Percentiles rank a stretch among this genome's conserved stretches.
Conservation (phyloP, 2,797 vertebrate species). For the Enteromius paludinosus region DNA sequence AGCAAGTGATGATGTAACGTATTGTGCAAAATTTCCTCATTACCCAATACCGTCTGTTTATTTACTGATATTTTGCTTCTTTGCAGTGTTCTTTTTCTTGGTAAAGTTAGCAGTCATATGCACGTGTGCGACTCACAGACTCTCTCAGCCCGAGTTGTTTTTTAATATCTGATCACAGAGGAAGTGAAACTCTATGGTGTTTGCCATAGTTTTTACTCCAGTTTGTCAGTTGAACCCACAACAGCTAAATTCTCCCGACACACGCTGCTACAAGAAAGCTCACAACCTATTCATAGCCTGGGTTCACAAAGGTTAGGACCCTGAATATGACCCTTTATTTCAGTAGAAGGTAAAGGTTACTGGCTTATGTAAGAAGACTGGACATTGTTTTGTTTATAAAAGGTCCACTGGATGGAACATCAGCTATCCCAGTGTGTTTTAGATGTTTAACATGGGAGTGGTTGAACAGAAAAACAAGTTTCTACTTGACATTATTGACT, state of each 20-base stretch:
- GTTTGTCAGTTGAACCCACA: slow-evolving; percentile 30
- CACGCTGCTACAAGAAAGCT: slow-evolving; percentile 13
- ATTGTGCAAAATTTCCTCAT: slow-evolving; percentile 21
- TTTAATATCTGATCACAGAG: slow-evolving; percentile 63
- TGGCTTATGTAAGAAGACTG: slow-evolving; percentile 1
- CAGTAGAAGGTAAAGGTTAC: not conserved
- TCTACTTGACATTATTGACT: not conserved
- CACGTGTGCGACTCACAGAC: slow-evolving; percentile 23
- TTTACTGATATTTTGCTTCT: not conserved
- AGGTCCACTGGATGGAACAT: slow-evolving; percentile 20
- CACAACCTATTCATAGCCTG: not conserved
- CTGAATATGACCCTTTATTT: slow-evolving; percentile 6
- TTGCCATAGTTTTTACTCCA: slow-evolving; percentile 33
- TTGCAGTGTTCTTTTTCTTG: not conserved
- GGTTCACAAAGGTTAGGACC: not conserved
- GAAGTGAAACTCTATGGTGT: slow-evolving; percentile 78
- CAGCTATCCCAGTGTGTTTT: slow-evolving; percentile 1
- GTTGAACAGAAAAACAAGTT: slow-evolving; percentile 27
- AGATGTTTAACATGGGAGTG: slow-evolving; percentile 36
- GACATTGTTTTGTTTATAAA: slow-evolving; percentile 14
- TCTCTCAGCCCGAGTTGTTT: slow-evolving; percentile 63
- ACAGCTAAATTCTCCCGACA: slow-evolving; percentile 5
- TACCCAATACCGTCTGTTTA: not conserved
- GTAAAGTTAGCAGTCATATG: slow-evolving; percentile 39
- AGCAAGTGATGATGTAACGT: slow-evolving; percentile 2